These are phyloP conservation scores for Bimastos eiseni DNA, from an alignment of 2,888 invertebrate genomes.

Conservation along the genomic window DNA sequence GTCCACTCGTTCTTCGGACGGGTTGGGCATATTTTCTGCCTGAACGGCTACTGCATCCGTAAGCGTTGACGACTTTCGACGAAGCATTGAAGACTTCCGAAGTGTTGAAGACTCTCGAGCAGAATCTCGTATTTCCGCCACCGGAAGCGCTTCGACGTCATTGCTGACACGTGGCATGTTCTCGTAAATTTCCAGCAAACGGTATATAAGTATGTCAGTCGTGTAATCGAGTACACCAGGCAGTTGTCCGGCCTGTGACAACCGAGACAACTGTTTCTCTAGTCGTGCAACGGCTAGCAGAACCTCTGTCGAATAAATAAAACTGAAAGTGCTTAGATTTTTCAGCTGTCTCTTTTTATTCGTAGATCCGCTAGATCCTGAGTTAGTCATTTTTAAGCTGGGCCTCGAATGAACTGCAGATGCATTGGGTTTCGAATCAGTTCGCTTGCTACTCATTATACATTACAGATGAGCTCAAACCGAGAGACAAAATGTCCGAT, in stretches of 20 bases:
- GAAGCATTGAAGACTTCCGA: too few species aligned
- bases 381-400: neutral
- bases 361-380: neutral
- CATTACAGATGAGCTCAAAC: neutral
- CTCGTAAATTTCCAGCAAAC: neutral
- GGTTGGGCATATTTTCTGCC: too few species aligned
- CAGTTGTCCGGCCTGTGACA: neutral
- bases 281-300: neutral
- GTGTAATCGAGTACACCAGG: neutral
- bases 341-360: neutral
- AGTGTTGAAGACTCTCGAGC: neutral
- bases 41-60: too few species aligned
- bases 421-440: neutral
- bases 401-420: neutral
- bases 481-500: neutral
- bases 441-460: neutral
- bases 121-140: neutral
- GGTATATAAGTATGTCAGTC: constrained; percentile 6
- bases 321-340: neutral
- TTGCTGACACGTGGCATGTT: neutral
- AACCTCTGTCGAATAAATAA: neutral
- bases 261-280: neutral
- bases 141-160: neutral
- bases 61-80: too few species aligned
- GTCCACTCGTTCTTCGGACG: too few species aligned